Evolutionary conservation across 2,797 vertebrate species (phyloP).

Genomic region (Oceanodroma leucorhoa): DNA sequence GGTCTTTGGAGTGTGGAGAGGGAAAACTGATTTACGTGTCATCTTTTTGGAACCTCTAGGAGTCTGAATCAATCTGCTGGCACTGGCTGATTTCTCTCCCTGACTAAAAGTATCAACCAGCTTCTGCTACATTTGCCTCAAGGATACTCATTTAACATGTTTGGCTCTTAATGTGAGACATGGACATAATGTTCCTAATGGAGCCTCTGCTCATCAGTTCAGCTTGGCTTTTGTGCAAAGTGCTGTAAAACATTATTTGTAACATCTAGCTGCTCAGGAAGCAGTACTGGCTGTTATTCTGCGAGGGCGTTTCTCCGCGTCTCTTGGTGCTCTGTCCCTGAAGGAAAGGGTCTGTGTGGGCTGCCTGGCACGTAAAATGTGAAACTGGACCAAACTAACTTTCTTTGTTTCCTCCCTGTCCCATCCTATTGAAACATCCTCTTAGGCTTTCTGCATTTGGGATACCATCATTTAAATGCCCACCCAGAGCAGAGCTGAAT

Average conservation of each 20-base stretch:
- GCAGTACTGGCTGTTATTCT: neutral
- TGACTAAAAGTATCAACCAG: neutral
- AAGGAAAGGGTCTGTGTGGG: neutral
- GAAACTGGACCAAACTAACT: neutral
- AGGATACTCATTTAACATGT: neutral
- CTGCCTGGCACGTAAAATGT: neutral
- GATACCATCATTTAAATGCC: neutral
- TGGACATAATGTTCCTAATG: neutral
- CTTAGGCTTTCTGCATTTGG: neutral
- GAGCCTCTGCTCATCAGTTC: neutral
- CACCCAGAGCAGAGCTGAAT: neutral
- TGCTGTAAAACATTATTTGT: neutral
- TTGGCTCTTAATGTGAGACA: neutral
- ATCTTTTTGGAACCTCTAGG: neutral
- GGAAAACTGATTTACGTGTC: neutral
- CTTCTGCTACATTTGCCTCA: neutral
- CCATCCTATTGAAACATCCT: neutral
- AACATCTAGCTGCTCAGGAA: neutral
- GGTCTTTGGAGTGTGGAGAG: neutral
- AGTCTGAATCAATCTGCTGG: neutral
- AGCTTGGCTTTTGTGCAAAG: neutral
- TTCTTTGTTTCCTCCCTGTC: neutral
- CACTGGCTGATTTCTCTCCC: neutral
- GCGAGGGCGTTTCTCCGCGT: neutral
- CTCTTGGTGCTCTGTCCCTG: neutral